phyloP scores from a whole-genome alignment of 2,888 invertebrate species.

The Agrochola circellaris region DNA sequence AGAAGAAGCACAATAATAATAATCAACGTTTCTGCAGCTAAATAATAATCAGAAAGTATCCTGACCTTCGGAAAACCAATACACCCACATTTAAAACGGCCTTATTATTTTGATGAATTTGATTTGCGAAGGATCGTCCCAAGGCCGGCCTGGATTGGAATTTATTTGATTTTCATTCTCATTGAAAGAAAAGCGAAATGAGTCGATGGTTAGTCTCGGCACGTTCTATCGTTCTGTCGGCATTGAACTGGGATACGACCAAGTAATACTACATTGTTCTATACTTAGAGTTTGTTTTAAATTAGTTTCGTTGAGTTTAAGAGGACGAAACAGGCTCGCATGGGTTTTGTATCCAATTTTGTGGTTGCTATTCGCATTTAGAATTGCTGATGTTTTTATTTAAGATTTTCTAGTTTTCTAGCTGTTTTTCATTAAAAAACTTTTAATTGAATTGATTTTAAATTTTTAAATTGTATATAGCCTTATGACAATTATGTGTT shows the following conservation, averaged over 20 bases:
- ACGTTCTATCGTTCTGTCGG: constrained; percentile 50
- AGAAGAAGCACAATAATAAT: background rate
- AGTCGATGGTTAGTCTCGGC: constrained; percentile 52
- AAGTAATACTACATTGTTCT: constrained; percentile 33
- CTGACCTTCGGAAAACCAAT: constrained; percentile 20
- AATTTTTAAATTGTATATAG: too few species aligned
- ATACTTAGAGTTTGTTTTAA: constrained; percentile 36
- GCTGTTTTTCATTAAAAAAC: background rate
- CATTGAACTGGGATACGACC: constrained; percentile 37
- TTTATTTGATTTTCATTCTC: constrained; percentile 62
- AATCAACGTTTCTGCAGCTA: background rate
- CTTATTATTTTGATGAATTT: constrained; percentile 58
- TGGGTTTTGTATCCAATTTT: constrained; percentile 17
- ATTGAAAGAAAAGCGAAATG: constrained; percentile 49
- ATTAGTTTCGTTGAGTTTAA: constrained; percentile 47
- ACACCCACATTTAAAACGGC: constrained; percentile 30
- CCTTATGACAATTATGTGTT: too few species aligned
- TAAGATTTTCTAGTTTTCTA: background rate
- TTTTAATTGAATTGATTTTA: too few species aligned
- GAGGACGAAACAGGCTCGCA: constrained; percentile 19
- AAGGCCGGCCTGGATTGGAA: constrained; percentile 51
- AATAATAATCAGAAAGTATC: constrained; percentile 13
- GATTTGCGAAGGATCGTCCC: constrained; percentile 48
- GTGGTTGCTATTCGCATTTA: background rate
- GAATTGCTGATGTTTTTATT: background rate